A percentile compares a stretch with the other conserved stretches of the same genome.
Evolutionary conservation across 2,797 vertebrate species (phyloP).

Genomic region (Thaleichthys pacificus): DNA sequence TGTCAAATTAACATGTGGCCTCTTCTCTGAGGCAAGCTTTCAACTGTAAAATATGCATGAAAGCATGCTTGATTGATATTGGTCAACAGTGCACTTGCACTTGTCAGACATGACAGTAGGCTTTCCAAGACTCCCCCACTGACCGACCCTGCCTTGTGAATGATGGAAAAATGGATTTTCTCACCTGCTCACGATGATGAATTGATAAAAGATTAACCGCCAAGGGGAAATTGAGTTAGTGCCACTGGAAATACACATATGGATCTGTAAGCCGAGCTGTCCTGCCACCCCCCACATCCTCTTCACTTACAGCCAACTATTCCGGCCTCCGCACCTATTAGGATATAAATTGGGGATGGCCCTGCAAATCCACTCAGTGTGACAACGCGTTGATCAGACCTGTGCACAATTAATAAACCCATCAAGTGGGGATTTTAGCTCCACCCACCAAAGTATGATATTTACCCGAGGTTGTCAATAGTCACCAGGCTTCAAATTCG

Average conservation of each 20-base stretch:
- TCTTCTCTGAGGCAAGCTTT: neutral
- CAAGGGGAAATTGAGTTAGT: constrained; percentile 6
- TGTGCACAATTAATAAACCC: constrained; percentile 53
- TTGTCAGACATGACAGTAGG: constrained; percentile 4
- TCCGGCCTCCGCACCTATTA: constrained; percentile 2
- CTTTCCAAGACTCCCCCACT: neutral
- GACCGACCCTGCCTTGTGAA: neutral
- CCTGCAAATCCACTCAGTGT: constrained; percentile 38
- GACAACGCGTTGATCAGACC: constrained; percentile 9
- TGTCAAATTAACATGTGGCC: neutral
- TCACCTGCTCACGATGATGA: constrained; percentile 14
- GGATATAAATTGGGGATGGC: constrained; percentile 26
- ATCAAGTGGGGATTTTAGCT: constrained; percentile 32
- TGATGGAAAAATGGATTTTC: constrained; percentile 7
- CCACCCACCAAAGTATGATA: constrained; percentile 53
- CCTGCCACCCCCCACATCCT: constrained; percentile 6
- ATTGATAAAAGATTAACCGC: constrained; percentile 22
- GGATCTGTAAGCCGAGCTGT: constrained; percentile 14
- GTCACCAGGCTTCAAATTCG: constrained; percentile 49
- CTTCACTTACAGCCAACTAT: neutral
- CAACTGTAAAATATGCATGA: constrained; percentile 11
- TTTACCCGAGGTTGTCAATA: constrained; percentile 52
- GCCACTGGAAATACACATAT: constrained; percentile 13
- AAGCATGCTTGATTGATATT: constrained; percentile 16
- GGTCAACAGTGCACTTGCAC: constrained; percentile 13